A percentile compares a stretch with the other conserved stretches of the same genome.
phyloP scores from a whole-genome alignment of 2,797 vertebrate genomes.

The Channallabes apus region DNA sequence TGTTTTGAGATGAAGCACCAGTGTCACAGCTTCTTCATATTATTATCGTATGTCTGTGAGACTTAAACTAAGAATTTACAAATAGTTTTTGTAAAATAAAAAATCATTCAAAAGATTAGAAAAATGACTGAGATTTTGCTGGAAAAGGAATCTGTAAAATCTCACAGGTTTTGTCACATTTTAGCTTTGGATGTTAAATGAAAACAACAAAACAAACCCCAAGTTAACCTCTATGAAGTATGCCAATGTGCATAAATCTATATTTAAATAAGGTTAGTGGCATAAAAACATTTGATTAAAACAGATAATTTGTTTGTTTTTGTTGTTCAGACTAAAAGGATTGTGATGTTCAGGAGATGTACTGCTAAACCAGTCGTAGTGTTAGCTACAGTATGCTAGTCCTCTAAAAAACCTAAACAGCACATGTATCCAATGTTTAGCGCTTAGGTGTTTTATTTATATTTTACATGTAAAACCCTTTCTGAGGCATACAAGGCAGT shows the following conservation, averaged over 20 bases:
- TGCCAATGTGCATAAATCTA: neutral
- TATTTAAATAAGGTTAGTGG: neutral
- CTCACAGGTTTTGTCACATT: conserved; percentile 60
- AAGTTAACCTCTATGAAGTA: neutral
- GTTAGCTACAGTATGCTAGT: conserved; percentile 9
- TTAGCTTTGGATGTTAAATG: conserved; percentile 51
- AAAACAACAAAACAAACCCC: conserved; percentile 27
- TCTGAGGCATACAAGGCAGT: neutral
- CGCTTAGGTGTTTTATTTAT: neutral
- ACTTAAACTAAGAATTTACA: conserved; percentile 54
- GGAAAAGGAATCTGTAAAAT: conserved; percentile 62
- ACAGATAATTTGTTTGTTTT: too few species aligned
- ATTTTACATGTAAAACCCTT: neutral
- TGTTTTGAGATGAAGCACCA: conserved; percentile 45
- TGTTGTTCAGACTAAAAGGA: neutral
- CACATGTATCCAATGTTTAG: neutral
- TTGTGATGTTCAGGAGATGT: neutral
- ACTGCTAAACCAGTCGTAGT: neutral
- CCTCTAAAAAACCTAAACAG: neutral
- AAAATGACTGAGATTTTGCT: conserved; percentile 51
- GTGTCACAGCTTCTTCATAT: conserved; percentile 35
- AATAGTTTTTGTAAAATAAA: conserved; percentile 45
- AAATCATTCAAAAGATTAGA: conserved; percentile 52
- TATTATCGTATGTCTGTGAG: conserved; percentile 41
- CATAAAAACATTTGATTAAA: neutral